These are phyloP conservation scores for Cydia pomonella DNA, from an alignment of 1,140 invertebrate genomes.

Conservation along the genomic window DNA sequence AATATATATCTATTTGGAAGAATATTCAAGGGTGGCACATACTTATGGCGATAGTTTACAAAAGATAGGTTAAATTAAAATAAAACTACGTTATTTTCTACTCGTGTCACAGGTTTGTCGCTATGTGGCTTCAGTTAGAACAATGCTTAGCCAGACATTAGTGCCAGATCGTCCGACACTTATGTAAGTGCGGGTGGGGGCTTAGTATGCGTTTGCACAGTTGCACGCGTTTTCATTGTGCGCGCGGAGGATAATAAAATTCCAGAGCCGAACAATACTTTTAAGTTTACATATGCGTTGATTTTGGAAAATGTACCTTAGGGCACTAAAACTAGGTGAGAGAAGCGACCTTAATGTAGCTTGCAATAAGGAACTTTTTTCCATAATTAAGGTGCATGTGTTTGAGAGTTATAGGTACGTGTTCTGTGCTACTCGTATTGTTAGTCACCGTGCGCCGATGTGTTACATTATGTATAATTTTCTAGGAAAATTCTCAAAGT, in stretches of 20 bases:
- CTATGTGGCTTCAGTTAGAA: background rate
- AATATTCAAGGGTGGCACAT: no score
- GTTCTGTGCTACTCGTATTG: background rate
- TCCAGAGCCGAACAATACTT: slow-evolving; percentile 42
- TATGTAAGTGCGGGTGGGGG: slow-evolving; percentile 29
- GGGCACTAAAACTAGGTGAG: background rate
- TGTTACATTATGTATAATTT: slow-evolving; percentile 13
- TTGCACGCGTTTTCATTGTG: slow-evolving; percentile 47
- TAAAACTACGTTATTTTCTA: no score
- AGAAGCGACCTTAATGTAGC: background rate
- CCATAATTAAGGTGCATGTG: background rate
- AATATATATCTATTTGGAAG: no score
- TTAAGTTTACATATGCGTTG: slow-evolving; percentile 33
- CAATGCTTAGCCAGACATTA: background rate
- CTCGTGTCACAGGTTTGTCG: background rate
- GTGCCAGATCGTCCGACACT: slow-evolving; percentile 26
- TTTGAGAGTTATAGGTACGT: background rate
- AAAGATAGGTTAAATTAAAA: no score
- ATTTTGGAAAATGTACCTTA: background rate
- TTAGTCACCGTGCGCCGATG: slow-evolving; percentile 1
- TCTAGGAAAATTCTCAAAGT: background rate
- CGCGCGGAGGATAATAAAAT: slow-evolving; percentile 48
- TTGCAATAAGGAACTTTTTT: background rate
- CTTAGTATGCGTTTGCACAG: slow-evolving; percentile 45
- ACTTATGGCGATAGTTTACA: no score